These are phyloP conservation scores for pig (Sus scrofa) DNA, from an alignment of 2,113 vertebrate genomes.

Conservation along the genomic window DNA sequence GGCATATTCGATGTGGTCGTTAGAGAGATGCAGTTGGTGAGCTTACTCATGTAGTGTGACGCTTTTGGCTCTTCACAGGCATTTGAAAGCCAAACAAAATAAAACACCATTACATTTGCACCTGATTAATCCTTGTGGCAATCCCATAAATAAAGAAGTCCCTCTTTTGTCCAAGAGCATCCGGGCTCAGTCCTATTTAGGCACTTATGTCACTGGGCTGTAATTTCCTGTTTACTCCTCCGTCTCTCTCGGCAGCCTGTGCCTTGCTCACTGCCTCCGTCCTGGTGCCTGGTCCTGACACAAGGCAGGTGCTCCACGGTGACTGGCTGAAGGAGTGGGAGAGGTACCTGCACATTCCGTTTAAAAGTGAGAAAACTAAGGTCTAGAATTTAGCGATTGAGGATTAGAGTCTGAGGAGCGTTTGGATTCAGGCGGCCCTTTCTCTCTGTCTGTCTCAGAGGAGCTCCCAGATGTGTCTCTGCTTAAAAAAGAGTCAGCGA, in stretches of 20 bases:
- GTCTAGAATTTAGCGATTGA: not conserved
- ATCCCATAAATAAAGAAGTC: not conserved
- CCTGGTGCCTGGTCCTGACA: not conserved
- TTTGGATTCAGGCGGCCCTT: not conserved
- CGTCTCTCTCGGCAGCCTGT: not conserved
- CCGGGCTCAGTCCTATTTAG: not conserved
- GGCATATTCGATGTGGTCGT: not conserved
- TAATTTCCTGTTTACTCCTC: slow-evolving; percentile 40
- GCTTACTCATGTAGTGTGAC: not conserved
- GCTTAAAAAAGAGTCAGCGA: not conserved
- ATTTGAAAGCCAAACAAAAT: slow-evolving; percentile 21
- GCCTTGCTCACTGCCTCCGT: not conserved
- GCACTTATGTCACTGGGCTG: not conserved
- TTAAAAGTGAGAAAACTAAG: not conserved
- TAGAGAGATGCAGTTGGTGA: not conserved
- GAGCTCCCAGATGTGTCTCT: not conserved
- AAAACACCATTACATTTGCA: not conserved
- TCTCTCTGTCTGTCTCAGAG: not conserved
- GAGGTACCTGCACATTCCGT: not conserved
- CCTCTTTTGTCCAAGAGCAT: not conserved
- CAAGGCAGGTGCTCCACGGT: not conserved
- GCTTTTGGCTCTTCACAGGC: not conserved
- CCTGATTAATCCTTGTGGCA: not conserved
- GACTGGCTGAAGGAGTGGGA: not conserved
- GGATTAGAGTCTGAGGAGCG: not conserved